phyloP scores from a whole-genome alignment of 2,797 vertebrate genomes.

The Orientallactaga sibirica region DNA sequence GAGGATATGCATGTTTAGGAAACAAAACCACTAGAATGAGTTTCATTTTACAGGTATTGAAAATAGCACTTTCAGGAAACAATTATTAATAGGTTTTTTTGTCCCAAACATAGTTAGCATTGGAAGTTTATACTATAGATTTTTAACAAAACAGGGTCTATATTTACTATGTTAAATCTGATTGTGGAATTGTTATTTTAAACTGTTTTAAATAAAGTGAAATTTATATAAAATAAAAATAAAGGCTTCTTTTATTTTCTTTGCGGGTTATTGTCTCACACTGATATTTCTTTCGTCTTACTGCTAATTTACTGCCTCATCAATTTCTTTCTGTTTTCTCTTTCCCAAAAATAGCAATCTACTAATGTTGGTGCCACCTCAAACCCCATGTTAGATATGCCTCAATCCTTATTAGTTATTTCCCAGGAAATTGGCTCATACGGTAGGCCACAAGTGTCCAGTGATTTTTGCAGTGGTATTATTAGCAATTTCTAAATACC shows the following conservation, averaged over 20 bases:
- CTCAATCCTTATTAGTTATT: slow-evolving; percentile 2
- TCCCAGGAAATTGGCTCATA: background rate
- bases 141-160: slow-evolving; percentile 88
- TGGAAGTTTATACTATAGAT: slow-evolving; percentile 87
- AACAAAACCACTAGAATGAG: slow-evolving; percentile 80
- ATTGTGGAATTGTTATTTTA: slow-evolving; percentile 89
- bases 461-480: background rate
- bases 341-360: slow-evolving; percentile 2
- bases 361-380: background rate
- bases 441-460: slow-evolving; percentile 1
- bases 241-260: slow-evolving; percentile 40
- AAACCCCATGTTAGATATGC: background rate
- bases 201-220: slow-evolving; percentile 87
- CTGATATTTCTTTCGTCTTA: slow-evolving; percentile 39
- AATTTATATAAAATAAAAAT: slow-evolving; percentile 84
- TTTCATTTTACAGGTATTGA: slow-evolving; percentile 83
- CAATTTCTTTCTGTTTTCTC: slow-evolving; percentile 53
- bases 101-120: slow-evolving; percentile 84
- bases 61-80: slow-evolving; percentile 88
- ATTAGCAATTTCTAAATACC: slow-evolving; percentile 41
- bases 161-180: slow-evolving; percentile 89
- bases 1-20: slow-evolving; percentile 87
- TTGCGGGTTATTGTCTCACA: slow-evolving; percentile 32
- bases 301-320: slow-evolving; percentile 33
- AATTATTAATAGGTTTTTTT: slow-evolving; percentile 83